These are phyloP conservation scores for Glyptemys insculpta DNA, from an alignment of 2,797 vertebrate species.

Conservation along the genomic window DNA sequence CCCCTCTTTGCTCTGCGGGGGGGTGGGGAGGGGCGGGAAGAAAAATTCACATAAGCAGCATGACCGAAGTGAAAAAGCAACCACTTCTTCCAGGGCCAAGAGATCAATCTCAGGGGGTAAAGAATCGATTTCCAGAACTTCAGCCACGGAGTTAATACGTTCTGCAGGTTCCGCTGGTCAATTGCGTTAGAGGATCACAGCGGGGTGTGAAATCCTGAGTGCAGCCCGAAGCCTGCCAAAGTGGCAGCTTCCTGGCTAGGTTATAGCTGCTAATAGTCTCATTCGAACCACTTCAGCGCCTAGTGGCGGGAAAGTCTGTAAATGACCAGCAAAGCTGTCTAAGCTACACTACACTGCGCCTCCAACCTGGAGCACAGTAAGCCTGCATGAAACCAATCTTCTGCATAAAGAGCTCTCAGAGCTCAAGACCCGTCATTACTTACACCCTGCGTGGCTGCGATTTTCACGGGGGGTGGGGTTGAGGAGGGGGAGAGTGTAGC, in stretches of 20 bases:
- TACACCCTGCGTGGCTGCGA: not conserved
- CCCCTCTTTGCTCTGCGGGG: conserved; percentile 83
- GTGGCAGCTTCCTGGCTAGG: not conserved
- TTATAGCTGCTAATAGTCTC: not conserved
- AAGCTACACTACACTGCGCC: not conserved
- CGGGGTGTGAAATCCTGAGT: not conserved
- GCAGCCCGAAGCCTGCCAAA: not conserved
- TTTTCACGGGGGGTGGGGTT: not conserved
- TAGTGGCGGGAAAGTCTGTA: not conserved
- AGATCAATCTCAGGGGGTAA: not conserved
- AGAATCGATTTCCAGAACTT: not conserved
- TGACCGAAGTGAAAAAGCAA: not conserved
- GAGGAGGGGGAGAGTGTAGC: not conserved
- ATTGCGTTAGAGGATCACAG: not conserved
- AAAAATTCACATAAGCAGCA: conserved; percentile 5
- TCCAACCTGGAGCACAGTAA: conserved; percentile 8
- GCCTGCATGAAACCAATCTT: not conserved
- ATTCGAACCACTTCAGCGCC: not conserved
- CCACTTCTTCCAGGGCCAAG: not conserved
- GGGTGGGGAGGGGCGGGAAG: not conserved
- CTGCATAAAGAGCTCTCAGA: not conserved
- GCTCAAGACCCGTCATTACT: not conserved
- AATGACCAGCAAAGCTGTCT: not conserved
- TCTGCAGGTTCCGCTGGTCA: not conserved
- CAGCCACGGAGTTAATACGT: not conserved